phyloP scores from a whole-genome alignment of 2,113 vertebrate genomes.

The Ochotona curzoniae region DNA sequence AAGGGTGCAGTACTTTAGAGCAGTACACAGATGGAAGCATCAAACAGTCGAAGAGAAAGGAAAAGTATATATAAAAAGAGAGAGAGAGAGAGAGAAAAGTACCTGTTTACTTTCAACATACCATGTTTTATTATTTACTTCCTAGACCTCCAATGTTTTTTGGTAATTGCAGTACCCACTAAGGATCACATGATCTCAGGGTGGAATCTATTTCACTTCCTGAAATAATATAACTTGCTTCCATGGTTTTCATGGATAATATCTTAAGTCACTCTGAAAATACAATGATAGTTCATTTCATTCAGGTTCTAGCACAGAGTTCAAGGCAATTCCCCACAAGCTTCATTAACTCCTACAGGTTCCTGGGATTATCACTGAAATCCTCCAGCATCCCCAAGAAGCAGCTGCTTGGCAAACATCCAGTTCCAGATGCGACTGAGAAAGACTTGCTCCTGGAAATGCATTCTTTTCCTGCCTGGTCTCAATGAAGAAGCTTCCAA shows the following conservation, averaged over 20 bases:
- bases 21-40: constrained; percentile 41
- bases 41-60: constrained; percentile 51
- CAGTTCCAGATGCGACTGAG: constrained; percentile 65
- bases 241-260: constrained; percentile 30
- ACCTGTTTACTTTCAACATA: constrained; percentile 50
- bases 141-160: constrained; percentile 1
- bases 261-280: constrained; percentile 68
- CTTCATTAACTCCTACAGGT: constrained; percentile 65
- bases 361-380: constrained; percentile 61
- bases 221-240: constrained; percentile 66
- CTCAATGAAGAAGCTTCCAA: constrained; percentile 37
- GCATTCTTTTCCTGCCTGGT: constrained; percentile 48
- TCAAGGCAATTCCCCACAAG: constrained; percentile 62
- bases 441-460: constrained; percentile 60
- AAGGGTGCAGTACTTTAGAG: neutral
- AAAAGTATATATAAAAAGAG: constrained; percentile 24
- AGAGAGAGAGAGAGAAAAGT: constrained; percentile 5
- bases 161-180: constrained; percentile 48
- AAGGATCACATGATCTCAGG: constrained; percentile 55
- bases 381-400: constrained; percentile 63
- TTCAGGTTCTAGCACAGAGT: constrained; percentile 62
- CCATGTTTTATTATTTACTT: constrained; percentile 57
- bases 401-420: constrained; percentile 73
- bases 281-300: constrained; percentile 63
- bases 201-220: constrained; percentile 49